Conservation (phyloP, 2,113 vertebrate species). For the Chaetodon auriga region DNA sequence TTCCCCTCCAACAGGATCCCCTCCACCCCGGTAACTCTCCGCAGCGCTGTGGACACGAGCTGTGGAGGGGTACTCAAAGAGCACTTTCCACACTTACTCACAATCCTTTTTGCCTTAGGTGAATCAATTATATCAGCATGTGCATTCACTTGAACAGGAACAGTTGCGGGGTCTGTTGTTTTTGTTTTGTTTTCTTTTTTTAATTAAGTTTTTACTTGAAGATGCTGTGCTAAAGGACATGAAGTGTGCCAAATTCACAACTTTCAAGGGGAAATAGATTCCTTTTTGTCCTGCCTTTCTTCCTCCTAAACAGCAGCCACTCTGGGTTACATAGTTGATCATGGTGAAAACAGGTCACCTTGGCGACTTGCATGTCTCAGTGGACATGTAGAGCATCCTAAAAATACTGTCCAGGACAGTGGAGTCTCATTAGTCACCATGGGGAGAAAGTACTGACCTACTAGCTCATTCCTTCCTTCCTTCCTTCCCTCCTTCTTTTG, state of each 20-base stretch:
- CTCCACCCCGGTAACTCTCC: conserved; percentile 25
- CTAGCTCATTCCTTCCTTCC: conserved; percentile 43
- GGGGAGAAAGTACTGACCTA: conserved; percentile 72
- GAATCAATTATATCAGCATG: conserved; percentile 72
- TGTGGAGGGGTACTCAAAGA: conserved; percentile 38
- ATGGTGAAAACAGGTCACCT: conserved; percentile 82
- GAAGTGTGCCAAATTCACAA: conserved; percentile 78
- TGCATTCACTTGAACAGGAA: conserved; percentile 67
- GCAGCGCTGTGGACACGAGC: conserved; percentile 48
- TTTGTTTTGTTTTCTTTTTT: background rate
- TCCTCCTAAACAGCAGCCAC: conserved; percentile 56
- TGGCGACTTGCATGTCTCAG: conserved; percentile 69
- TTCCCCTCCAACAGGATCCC: conserved; percentile 53
- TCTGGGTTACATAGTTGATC: conserved; percentile 72
- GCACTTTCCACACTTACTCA: conserved; percentile 72
- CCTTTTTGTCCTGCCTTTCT: conserved; percentile 47
- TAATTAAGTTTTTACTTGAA: conserved; percentile 57
- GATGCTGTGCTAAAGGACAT: conserved; percentile 65
- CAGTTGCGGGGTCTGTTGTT: conserved; percentile 17
- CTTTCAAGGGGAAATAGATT: conserved; percentile 48
- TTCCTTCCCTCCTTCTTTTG: background rate
- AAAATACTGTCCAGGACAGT: conserved; percentile 80
- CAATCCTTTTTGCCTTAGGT: conserved; percentile 78
- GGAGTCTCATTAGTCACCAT: conserved; percentile 78
- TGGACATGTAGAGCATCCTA: conserved; percentile 79